Evolutionary conservation across 1,140 invertebrate genomes (phyloP).

Genomic region (Bombus vancouverensis): DNA sequence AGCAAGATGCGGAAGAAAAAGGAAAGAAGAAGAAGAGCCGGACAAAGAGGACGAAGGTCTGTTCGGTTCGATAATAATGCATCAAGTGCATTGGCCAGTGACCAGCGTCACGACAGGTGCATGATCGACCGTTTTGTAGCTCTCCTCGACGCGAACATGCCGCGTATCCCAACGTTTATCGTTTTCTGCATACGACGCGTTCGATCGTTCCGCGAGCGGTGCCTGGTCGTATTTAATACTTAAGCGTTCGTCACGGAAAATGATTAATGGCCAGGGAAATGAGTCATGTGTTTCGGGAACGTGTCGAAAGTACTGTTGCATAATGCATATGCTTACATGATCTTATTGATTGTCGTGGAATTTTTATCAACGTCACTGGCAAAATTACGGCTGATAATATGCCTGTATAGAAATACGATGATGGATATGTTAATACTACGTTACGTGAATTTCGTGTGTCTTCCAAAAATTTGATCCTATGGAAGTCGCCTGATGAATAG

Average conservation of each 20-base stretch:
- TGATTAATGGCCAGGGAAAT: conserved; percentile 35
- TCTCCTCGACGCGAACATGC: not conserved
- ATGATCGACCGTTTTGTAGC: conserved; percentile 43
- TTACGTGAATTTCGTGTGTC: not conserved
- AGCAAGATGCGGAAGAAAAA: no score
- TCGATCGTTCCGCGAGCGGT: conserved; percentile 4
- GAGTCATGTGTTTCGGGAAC: conserved; percentile 10
- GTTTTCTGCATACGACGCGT: conserved; percentile 17
- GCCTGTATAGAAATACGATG: not conserved
- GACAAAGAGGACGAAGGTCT: not conserved
- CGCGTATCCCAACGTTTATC: conserved; percentile 20
- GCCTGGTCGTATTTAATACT: not conserved
- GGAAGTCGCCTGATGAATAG: not conserved
- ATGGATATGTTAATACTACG: not conserved
- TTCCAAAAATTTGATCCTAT: not conserved
- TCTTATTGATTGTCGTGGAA: conserved; percentile 1
- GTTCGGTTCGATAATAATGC: conserved; percentile 43
- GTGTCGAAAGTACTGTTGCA: conserved; percentile 19
- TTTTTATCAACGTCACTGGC: conserved; percentile 1
- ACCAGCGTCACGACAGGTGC: conserved; percentile 42
- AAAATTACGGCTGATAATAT: not conserved
- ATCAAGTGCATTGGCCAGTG: conserved; percentile 52
- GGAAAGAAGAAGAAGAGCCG: no score
- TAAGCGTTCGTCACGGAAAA: conserved; percentile 41
- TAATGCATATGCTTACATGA: conserved; percentile 4